Base-by-base conservation (phyloP, 1,140 invertebrate genomes). In the Drusus annulatus region DNA sequence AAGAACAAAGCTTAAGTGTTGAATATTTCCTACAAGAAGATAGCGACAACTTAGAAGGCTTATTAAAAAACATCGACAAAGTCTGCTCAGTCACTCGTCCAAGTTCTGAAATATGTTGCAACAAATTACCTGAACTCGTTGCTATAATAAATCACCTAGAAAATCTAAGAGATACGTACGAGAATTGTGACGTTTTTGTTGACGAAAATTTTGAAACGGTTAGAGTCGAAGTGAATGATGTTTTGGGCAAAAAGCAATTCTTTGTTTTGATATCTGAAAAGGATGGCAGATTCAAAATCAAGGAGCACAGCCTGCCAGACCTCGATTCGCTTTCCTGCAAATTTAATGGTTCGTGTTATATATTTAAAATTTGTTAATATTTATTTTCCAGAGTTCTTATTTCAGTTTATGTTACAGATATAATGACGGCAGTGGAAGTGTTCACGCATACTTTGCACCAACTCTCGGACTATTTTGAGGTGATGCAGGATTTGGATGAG, bases 401-500 rank as follows among this genome's bases (percentile, higher is more conserved):
- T 23, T 19, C 19, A 5, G n/a, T 8, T 19, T 21, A 25, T 68
- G 16, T 78, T 63, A 15, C 45, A 81, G 80, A 74, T 63, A 10
- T 81, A 51, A 36, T 54, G 4, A 31, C 17, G 7, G 73, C 78
- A 17, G 62, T 82, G 6, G 31, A 79, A 15, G 50, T 17, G 15
- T 82, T 82, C 62, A 19, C 54, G 7, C 31, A 71, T 3, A 58
- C 58, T 51, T 56, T 82, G 5, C 13, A 28, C 19, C 52, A 82
- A 60, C 52, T 80, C 5, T 52, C 58, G 8, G 78, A 80, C 25
- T 82, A 82, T 56, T 78, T 82, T 21, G 75, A 82, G 58, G 56
- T 68, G 5, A 80, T 80, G 78, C 45, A 50, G 5, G 76, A 80
- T 54, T 23, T 82, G 31, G 81, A 82, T 63, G 65, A 58, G 3